Conservation (phyloP, 2,113 vertebrate species). For the Myrmecophaga tridactyla region DNA sequence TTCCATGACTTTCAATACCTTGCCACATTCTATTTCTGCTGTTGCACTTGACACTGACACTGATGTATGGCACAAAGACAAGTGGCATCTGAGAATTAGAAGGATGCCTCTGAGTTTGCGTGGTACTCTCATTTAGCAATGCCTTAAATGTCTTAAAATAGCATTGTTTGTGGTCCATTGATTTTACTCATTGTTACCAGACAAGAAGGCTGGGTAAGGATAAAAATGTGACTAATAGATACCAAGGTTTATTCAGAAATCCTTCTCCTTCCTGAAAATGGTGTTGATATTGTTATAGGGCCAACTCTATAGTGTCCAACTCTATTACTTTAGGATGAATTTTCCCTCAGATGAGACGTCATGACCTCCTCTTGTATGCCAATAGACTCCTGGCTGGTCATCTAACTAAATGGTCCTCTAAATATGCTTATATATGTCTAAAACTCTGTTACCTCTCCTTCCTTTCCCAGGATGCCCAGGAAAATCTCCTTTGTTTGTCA, state of each 20-base stretch:
- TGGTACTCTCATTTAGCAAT: neutral
- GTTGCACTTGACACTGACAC: neutral
- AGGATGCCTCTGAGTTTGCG: neutral
- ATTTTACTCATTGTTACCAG: neutral
- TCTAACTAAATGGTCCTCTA: neutral
- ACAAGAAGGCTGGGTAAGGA: neutral
- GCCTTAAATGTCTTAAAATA: neutral
- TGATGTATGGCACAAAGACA: neutral
- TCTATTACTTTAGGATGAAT: neutral
- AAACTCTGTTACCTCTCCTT: neutral
- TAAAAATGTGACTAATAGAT: neutral
- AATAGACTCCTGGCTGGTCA: neutral
- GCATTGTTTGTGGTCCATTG: neutral
- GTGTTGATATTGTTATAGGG: neutral
- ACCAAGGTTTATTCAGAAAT: neutral
- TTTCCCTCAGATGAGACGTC: neutral
- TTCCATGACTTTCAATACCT: neutral
- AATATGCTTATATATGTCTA: neutral
- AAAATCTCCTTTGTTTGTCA: neutral
- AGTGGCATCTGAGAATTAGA: neutral
- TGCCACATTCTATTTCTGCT: neutral
- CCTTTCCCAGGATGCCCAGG: neutral
- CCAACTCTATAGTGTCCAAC: neutral
- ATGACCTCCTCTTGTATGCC: neutral
- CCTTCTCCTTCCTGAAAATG: neutral